Evolutionary conservation across 2,888 invertebrate genomes (phyloP), one percentile per base, ranked within the genome.

Genomic region (Cephus runcator): DNA sequence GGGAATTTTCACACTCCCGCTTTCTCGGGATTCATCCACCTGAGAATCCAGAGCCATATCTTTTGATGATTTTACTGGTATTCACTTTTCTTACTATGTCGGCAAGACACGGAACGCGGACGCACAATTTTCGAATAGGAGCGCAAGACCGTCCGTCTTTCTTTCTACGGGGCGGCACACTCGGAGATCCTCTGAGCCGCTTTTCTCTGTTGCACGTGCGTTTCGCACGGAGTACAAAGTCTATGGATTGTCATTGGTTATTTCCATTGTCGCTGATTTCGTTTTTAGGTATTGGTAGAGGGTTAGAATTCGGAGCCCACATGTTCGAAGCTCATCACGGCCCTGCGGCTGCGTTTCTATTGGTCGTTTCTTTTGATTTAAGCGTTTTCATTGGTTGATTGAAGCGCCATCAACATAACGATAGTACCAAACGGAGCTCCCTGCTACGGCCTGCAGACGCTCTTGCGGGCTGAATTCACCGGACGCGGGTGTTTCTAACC

Each of bases 1-100:
- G 36, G 89, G 88, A 82, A 87, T 89, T 84, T 88, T 89, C 81
- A 88, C 83, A 79, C 84, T 88, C 81, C 90, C 90, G 83, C 89
- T 90, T 84, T 91, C 90, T 79, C 88, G 83, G 83, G 88, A 87
- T 79, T 87, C 87, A 83, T 91, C 92, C 80, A 92, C 90, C 83
- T 92, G 91, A 80, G 92, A 90, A 78, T 90, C 92, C 82, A 92
- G 89, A 89, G 91, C 92, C 92, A 92, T 92, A 81, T 81, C 79
- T 79, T 71, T 81, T 69, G 12, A 69, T 69, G 33, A 69, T 69
- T 68, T 69, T 77, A 56, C 75, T 23, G 73, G 40, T 75, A n/a
- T 40, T 80, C 34, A 68, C 36, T 36, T n/a, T 71, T 71, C 71
- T 71, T 34, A 15, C 9, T 71, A 33, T 34, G 71, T 34, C 71